A percentile compares a stretch with the other conserved stretches of the same genome.
phyloP scores from a whole-genome alignment of 2,113 vertebrate genomes.

The Meleagris gallopavo region DNA sequence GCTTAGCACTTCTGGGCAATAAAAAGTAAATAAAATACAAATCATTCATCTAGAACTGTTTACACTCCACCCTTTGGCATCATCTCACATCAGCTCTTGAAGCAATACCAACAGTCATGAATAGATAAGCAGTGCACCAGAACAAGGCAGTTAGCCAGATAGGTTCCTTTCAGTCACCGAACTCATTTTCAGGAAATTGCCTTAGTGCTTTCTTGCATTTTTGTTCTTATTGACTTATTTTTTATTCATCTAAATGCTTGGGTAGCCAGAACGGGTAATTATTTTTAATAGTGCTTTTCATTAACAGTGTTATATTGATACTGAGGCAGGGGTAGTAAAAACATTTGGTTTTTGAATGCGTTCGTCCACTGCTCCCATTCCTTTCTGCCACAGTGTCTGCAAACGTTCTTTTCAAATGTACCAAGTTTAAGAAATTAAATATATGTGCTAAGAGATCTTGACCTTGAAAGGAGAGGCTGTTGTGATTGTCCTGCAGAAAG shows the following conservation, averaged over 20 bases:
- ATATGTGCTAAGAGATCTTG: background rate
- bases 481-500: background rate
- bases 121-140: background rate
- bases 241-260: background rate
- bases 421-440: background rate
- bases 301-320: background rate
- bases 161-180: background rate
- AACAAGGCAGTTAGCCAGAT: background rate
- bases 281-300: constrained; percentile 3
- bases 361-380: background rate
- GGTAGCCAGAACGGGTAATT: background rate
- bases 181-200: background rate
- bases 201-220: background rate
- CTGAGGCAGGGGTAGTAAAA: background rate
- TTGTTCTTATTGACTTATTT: background rate
- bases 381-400: background rate
- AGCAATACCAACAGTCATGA: background rate
- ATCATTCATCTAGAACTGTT: background rate
- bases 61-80: background rate
- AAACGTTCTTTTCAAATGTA: background rate
- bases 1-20: background rate
- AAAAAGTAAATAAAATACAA: constrained; percentile 31
- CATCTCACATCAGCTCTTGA: background rate
- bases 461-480: background rate
- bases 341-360: background rate